Evolutionary conservation across 2,888 invertebrate species (phyloP).

Genomic region (Empis livida): DNA sequence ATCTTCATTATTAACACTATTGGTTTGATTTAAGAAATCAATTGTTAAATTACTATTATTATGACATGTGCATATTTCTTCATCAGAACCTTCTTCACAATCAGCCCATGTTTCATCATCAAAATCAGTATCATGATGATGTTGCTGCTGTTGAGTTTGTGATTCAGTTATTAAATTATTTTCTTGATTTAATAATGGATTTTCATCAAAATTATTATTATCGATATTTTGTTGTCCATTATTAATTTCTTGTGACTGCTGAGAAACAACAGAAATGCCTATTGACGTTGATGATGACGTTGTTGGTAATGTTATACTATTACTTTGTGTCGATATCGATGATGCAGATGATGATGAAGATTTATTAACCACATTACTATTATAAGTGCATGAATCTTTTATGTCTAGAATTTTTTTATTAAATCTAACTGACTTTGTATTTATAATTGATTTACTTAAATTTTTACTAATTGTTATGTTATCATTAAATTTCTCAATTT

Average conservation of each 20-base stretch:
- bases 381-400: no score
- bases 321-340: not conserved
- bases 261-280: constrained; percentile 3
- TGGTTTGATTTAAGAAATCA: not conserved
- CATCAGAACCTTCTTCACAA: constrained; percentile 34
- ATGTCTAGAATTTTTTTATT: not conserved
- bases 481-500: not conserved
- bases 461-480: not conserved
- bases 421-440: constrained; percentile 1
- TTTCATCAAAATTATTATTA: no score
- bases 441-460: not conserved
- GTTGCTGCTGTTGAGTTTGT: not conserved
- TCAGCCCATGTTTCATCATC: constrained; percentile 32
- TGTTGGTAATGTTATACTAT: not conserved
- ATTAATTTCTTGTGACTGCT: no score
- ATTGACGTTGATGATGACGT: constrained; percentile 9
- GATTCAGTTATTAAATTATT: no score
- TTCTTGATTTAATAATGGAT: no score
- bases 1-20: constrained; percentile 7
- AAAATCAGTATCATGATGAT: constrained; percentile 15
- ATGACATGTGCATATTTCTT: constrained; percentile 35
- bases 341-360: not conserved
- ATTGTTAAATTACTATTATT: constrained; percentile 18
- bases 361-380: not conserved
- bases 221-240: no score